These are phyloP conservation scores for Acholoe squamosa DNA, from an alignment of 2,888 invertebrate species.

Conservation along the genomic window DNA sequence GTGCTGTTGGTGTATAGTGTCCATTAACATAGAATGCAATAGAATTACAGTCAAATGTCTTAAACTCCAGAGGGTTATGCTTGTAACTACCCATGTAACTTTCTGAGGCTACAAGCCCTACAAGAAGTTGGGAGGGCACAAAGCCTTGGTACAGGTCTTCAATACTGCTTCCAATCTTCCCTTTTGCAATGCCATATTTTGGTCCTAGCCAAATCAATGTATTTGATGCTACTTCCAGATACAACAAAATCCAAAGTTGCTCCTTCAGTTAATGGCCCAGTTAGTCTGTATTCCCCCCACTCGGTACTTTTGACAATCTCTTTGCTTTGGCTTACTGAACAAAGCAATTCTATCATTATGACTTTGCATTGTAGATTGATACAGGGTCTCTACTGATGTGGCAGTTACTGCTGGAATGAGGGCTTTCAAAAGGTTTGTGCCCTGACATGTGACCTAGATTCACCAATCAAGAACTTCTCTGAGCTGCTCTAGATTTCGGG, in stretches of 20 bases:
- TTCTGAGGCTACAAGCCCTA: slow-evolving; percentile 28
- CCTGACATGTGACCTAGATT: no score
- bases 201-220: not conserved
- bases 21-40: slow-evolving; percentile 42
- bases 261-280: not conserved
- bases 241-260: slow-evolving; percentile 27
- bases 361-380: not conserved
- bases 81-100: slow-evolving; percentile 37
- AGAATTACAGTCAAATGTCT: not conserved
- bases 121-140: not conserved
- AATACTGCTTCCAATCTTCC: not conserved
- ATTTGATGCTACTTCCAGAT: slow-evolving; percentile 4
- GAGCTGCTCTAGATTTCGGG: no score
- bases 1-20: not conserved
- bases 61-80: slow-evolving; percentile 15
- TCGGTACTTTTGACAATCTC: not conserved
- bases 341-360: not conserved
- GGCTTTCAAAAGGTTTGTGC: no score
- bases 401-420: no score
- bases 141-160: slow-evolving; percentile 53
- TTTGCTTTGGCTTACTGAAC: not conserved
- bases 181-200: slow-evolving; percentile 18
- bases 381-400: no score
- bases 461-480: no score
- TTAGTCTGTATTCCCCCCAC: not conserved